These are phyloP conservation scores for Propithecus coquereli DNA, from an alignment of 2,113 vertebrate genomes.

Conservation along the genomic window DNA sequence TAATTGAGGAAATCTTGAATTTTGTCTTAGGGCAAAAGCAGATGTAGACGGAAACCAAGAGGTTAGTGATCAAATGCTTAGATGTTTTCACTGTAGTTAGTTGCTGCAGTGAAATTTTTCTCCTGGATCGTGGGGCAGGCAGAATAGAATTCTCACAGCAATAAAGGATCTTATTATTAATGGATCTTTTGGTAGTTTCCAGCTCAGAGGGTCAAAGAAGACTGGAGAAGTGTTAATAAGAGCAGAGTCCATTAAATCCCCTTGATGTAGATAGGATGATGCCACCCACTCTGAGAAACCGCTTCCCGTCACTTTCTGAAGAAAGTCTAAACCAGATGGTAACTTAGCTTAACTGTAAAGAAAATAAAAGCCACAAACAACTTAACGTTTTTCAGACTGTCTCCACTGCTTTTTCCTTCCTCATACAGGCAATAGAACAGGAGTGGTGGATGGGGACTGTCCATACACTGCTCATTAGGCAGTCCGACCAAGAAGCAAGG, in stretches of 20 bases:
- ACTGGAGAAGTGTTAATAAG: not conserved
- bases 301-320: not conserved
- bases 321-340: not conserved
- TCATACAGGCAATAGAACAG: not conserved
- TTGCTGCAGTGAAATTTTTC: not conserved
- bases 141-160: constrained; percentile 11
- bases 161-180: not conserved
- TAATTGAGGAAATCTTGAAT: not conserved
- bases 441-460: not conserved
- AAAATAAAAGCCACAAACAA: not conserved
- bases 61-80: not conserved
- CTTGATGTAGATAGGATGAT: not conserved
- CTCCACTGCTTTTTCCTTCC: constrained; percentile 11
- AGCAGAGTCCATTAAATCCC: not conserved
- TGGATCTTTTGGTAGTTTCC: not conserved
- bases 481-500: not conserved
- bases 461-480: too few species aligned
- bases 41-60: not conserved
- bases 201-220: not conserved
- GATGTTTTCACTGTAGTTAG: not conserved
- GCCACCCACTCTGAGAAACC: not conserved
- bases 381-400: not conserved
- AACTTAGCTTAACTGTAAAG: not conserved
- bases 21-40: not conserved
- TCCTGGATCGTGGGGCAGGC: not conserved